Conservation (phyloP, 2,888 invertebrate species). For the Chrysolina americana region DNA sequence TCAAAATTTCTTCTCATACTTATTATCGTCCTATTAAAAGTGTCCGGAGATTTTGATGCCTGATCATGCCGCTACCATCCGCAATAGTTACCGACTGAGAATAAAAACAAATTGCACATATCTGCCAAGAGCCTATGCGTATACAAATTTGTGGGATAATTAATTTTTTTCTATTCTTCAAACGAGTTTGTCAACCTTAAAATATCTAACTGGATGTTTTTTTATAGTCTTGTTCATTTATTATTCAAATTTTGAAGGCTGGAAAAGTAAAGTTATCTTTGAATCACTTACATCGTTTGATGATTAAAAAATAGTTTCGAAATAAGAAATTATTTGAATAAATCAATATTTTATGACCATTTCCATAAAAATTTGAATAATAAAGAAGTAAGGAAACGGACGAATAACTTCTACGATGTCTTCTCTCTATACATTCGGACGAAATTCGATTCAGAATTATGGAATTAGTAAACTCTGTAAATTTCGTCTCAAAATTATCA, state of each 20-base stretch:
- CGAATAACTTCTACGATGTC: too few relatives aligned
- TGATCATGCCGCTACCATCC: background rate
- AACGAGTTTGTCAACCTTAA: constrained; percentile 12
- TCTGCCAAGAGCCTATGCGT: constrained; percentile 4
- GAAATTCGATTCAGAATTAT: too few relatives aligned
- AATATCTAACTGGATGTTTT: constrained; percentile 4
- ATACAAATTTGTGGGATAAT: background rate
- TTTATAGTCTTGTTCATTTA: background rate
- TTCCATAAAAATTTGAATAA: background rate
- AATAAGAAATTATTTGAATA: constrained; percentile 9
- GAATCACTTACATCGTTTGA: background rate
- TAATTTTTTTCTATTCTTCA: background rate
- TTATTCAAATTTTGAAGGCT: constrained; percentile 15
- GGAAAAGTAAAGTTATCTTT: background rate
- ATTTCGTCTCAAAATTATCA: too few relatives aligned
- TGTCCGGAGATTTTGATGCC: background rate
- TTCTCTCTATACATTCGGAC: too few relatives aligned
- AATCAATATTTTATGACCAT: background rate
- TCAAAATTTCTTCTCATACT: too few relatives aligned
- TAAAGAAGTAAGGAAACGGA: background rate
- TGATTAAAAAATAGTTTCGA: constrained; percentile 15
- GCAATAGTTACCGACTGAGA: background rate
- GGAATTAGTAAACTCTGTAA: too few relatives aligned
- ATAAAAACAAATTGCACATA: constrained; percentile 9
- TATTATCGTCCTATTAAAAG: too few relatives aligned